Evolutionary conservation across 2,113 vertebrate species (phyloP).

Genomic region (Heteronetta atricapilla): DNA sequence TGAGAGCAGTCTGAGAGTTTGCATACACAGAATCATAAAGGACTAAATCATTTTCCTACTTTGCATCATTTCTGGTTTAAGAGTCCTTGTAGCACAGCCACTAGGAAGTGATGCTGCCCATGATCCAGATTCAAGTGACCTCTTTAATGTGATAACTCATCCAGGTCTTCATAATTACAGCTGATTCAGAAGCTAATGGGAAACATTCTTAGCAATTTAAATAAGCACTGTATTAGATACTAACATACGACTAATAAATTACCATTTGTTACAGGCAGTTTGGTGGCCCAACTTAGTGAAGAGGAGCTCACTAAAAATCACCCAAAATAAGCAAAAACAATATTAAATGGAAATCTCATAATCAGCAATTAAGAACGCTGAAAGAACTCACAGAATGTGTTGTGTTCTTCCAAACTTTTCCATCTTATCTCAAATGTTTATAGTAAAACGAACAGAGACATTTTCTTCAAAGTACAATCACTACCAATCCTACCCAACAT

Average conservation of each 20-base stretch:
- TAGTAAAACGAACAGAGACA: neutral
- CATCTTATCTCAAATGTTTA: slow-evolving; percentile 22
- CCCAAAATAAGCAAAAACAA: neutral
- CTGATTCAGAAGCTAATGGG: neutral
- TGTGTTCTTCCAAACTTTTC: neutral
- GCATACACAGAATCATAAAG: neutral
- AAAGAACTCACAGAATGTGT: neutral
- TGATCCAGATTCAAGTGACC: neutral
- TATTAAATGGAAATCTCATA: neutral
- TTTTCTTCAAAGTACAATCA: neutral
- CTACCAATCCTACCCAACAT: neutral
- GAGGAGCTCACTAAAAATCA: neutral
- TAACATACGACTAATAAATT: neutral
- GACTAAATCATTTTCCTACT: neutral
- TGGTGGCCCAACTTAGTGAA: neutral
- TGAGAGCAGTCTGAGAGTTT: neutral
- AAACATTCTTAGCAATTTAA: neutral
- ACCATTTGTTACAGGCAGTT: neutral
- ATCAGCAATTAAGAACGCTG: neutral
- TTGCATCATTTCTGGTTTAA: neutral
- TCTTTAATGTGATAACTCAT: neutral
- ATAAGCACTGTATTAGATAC: neutral
- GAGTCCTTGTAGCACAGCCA: neutral
- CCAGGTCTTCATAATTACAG: neutral
- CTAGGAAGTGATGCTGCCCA: neutral